Conservation (phyloP, 1,140 invertebrate genomes). For the Homalodisca vitripennis region DNA sequence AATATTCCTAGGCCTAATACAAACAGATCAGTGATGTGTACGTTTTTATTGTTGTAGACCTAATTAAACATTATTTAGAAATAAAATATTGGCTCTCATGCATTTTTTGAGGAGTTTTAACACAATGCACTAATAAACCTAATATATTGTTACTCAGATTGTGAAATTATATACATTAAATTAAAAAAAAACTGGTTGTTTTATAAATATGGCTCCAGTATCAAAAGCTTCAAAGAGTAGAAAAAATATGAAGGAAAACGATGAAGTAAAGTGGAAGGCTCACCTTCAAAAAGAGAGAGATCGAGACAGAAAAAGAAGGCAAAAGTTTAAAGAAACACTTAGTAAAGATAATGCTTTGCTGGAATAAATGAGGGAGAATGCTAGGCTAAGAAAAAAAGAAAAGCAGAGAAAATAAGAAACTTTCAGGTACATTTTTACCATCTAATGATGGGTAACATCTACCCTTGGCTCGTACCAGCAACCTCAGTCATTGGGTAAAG, state of each 20-base stretch:
- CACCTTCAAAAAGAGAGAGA: slow-evolving; percentile 10
- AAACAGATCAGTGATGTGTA: no score
- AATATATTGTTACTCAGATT: no score
- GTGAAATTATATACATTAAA: no score
- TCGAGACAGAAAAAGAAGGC: background rate
- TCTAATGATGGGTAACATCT: slow-evolving; percentile 17
- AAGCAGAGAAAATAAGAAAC: slow-evolving; percentile 18
- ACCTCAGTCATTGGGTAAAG: slow-evolving; percentile 20
- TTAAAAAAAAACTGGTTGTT: no score
- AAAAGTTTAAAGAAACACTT: slow-evolving; percentile 5
- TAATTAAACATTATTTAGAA: no score
- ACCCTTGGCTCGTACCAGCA: background rate
- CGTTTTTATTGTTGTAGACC: no score
- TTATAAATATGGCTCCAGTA: slow-evolving; percentile 4
- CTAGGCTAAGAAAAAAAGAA: background rate
- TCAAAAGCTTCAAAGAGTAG: background rate
- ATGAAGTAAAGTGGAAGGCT: background rate
- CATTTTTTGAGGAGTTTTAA: no score
- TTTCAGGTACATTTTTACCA: slow-evolving; percentile 15
- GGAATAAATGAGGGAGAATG: background rate
- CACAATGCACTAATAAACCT: no score
- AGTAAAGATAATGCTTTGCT: background rate
- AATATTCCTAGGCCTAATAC: no score
- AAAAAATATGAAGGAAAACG: background rate
- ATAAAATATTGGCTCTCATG: no score